These are phyloP conservation scores for Carlito syrichta DNA, from an alignment of 2,113 vertebrate species.

Conservation along the genomic window DNA sequence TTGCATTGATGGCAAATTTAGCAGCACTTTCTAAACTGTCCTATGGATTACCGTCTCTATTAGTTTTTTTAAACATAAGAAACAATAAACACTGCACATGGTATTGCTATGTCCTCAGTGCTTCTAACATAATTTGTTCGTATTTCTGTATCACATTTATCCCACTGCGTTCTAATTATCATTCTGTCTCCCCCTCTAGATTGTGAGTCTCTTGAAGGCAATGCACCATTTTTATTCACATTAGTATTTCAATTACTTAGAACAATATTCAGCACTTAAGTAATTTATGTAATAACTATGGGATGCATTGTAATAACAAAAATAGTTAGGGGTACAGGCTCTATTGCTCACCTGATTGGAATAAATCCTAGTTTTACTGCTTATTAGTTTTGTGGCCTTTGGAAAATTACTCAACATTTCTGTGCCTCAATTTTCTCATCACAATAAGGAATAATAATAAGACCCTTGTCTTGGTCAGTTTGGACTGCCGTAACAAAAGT, in stretches of 20 bases:
- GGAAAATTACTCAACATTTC: not conserved
- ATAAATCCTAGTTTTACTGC: not conserved
- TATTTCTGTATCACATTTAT: not conserved
- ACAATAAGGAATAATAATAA: not conserved
- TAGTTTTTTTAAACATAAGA: constrained; percentile 25
- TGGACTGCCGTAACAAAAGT: not conserved
- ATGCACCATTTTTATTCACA: not conserved
- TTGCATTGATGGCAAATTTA: constrained; percentile 38
- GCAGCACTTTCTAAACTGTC: constrained; percentile 19
- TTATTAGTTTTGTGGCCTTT: not conserved
- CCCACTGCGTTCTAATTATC: not conserved
- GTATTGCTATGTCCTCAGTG: not conserved
- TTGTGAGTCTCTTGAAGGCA: not conserved
- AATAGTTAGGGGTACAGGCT: not conserved
- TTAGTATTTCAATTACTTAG: not conserved
- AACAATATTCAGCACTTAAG: not conserved
- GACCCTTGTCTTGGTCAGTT: not conserved
- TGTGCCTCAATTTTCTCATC: not conserved
- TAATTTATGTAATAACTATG: not conserved
- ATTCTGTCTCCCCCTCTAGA: not conserved
- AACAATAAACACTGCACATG: not conserved
- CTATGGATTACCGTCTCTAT: not conserved
- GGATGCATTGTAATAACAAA: not conserved
- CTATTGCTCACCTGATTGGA: not conserved
- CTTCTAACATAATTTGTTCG: not conserved